A percentile compares a stretch with the other conserved stretches of the same genome.
phyloP scores from a whole-genome alignment of 2,888 invertebrate genomes.

The Hyalella azteca region DNA sequence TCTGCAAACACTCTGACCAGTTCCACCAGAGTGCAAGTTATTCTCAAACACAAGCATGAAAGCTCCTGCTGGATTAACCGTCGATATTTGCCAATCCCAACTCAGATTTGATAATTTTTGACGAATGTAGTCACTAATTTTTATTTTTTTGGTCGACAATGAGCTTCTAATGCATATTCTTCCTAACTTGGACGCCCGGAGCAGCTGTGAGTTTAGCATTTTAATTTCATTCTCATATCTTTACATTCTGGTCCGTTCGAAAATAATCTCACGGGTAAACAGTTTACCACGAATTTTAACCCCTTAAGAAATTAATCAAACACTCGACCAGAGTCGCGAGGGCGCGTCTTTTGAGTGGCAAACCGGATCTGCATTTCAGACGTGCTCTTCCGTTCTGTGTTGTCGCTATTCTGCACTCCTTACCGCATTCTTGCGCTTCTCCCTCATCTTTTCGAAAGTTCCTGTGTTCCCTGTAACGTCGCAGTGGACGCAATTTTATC shows the following conservation, averaged over 20 bases:
- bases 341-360: not conserved
- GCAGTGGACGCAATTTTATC: not conserved
- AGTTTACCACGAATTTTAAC: not conserved
- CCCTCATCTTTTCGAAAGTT: not conserved
- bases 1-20: no score
- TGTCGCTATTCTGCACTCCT: not conserved
- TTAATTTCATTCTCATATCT: not conserved
- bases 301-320: slow-evolving; percentile 34
- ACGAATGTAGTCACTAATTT: no score
- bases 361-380: not conserved
- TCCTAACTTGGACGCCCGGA: not conserved
- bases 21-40: no score
- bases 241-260: not conserved
- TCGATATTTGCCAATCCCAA: no score
- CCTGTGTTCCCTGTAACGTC: not conserved
- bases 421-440: not conserved
- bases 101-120: no score
- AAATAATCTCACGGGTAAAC: not conserved
- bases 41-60: no score
- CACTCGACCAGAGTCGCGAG: slow-evolving; percentile 4
- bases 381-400: not conserved
- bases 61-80: no score
- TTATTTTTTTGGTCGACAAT: not conserved
- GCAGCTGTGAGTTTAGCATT: not conserved
- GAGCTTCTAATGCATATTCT: not conserved